Base-by-base conservation (phyloP, 2,797 vertebrate species). In the Hippoglossus hippoglossus region DNA sequence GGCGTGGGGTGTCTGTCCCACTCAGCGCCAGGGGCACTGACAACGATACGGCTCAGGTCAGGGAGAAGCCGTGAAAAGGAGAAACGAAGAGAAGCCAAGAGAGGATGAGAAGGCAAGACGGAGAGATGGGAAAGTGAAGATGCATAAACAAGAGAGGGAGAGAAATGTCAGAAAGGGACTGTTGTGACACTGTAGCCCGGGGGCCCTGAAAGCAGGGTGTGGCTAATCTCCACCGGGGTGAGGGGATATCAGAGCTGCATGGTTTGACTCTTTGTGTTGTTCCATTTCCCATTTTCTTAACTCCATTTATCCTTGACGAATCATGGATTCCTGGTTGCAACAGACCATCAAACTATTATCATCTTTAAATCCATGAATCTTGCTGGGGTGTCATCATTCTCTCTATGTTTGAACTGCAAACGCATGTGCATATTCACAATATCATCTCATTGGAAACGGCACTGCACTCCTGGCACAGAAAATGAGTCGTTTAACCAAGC, bases 31-130 rank as follows among this genome's bases (percentile, higher is more conserved):
- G 84, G 70, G 91, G 89, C 91, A 85, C 83, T 88, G 88, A 88
- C 87, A 93, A 57, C 2, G 84, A 92, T 92, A 91, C 44, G 61
- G 82, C 84, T 91, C 77, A 83, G 90, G 88, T 94, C 83, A 85
- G 81, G 79, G 82, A 83, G 75, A 74, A 82, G 59, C 64, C 13
- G 52, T 75, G 79, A 83, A 85, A 86, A 68, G 75, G 3, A 82
- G 53, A 82, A 70, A 31, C 64, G 78, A 75, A 86, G 73, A 82
- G 57, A 81, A 64, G 56, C 68, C 11, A 50, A 81, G 71, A 80
- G 81, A 56, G 64, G 56, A 68, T 18, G 50, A 82, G 70, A 80
- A 80, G 60, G 63, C 65, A 73, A 56, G 58, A 74, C 16, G 3
- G 22, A 55, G 50, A 74, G 58, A 78, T 2, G 16, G 49, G 75